These are phyloP conservation scores for Galbula dea DNA, from an alignment of 2,113 vertebrate genomes.

Conservation along the genomic window DNA sequence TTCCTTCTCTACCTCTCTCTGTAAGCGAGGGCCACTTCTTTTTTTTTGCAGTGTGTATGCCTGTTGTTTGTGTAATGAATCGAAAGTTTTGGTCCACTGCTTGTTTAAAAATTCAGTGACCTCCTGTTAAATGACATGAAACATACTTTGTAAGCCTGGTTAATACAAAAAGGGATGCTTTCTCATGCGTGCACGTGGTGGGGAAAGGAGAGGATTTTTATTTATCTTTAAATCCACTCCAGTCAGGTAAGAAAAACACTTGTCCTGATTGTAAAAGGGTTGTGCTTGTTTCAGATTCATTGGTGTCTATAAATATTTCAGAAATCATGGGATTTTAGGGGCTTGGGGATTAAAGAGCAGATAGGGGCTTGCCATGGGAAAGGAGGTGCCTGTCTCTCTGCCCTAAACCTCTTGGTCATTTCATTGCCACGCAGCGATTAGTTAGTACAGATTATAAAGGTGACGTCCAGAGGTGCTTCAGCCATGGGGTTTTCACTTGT, in stretches of 20 bases:
- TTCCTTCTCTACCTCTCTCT: neutral
- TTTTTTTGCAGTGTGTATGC: neutral
- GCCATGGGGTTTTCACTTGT: conserved; percentile 50
- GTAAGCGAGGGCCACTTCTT: neutral
- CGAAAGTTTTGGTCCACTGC: conserved; percentile 47
- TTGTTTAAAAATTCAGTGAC: conserved; percentile 49
- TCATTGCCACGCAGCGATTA: conserved; percentile 51
- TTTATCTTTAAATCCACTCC: neutral
- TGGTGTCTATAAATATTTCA: conserved; percentile 52
- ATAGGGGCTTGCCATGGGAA: conserved; percentile 27
- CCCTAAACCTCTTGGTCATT: conserved; percentile 46
- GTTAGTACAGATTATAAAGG: conserved; percentile 67
- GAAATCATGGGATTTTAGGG: neutral
- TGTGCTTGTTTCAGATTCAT: conserved; percentile 28
- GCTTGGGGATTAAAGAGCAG: conserved; percentile 7
- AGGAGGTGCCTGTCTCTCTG: conserved; percentile 26
- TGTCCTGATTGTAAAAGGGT: too few species aligned
- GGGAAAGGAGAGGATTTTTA: neutral
- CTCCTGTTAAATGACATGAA: conserved; percentile 51
- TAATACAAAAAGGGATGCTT: conserved; percentile 32
- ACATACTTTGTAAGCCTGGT: conserved; percentile 5
- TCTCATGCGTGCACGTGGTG: neutral
- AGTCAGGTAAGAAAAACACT: neutral
- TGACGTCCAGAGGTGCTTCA: conserved; percentile 63
- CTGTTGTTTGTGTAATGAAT: conserved; percentile 54